Evolutionary conservation across 2,888 invertebrate genomes (phyloP).

Genomic region (Coremacera marginata): DNA sequence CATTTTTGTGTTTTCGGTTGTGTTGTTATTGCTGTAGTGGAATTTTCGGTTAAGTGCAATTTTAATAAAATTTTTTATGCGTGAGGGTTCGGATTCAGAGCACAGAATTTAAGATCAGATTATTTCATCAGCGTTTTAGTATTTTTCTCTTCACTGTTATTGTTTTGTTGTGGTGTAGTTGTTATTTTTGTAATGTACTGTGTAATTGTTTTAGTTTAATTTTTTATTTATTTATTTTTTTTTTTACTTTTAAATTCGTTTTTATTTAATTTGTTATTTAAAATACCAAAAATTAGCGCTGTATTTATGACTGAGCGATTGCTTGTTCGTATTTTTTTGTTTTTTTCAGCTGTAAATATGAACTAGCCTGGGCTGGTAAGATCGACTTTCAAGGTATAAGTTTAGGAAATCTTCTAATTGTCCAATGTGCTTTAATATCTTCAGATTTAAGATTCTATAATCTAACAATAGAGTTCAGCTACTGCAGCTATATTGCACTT

Average conservation of each 20-base stretch:
- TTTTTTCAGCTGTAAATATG: background rate
- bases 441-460: no score
- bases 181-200: constrained; percentile 49
- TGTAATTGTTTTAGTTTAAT: constrained; percentile 32
- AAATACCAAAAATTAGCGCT: constrained; percentile 50
- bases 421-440: no score
- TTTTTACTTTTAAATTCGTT: constrained; percentile 46
- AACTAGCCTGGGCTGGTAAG: no score
- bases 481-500: no score
- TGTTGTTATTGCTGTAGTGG: background rate
- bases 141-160: constrained; percentile 45
- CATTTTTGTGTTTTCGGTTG: background rate
- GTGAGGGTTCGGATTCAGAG: background rate
- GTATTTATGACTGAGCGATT: constrained; percentile 60
- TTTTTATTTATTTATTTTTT: constrained; percentile 44
- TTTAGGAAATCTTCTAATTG: no score
- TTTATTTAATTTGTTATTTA: constrained; percentile 37
- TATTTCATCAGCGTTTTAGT: constrained; percentile 29
- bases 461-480: no score
- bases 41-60: background rate
- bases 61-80: background rate
- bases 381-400: no score
- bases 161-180: constrained; percentile 41
- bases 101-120: constrained; percentile 32
- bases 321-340: constrained; percentile 48